These are phyloP conservation scores for Drosophila hydei DNA, from an alignment of 1,140 invertebrate species.

Conservation along the genomic window DNA sequence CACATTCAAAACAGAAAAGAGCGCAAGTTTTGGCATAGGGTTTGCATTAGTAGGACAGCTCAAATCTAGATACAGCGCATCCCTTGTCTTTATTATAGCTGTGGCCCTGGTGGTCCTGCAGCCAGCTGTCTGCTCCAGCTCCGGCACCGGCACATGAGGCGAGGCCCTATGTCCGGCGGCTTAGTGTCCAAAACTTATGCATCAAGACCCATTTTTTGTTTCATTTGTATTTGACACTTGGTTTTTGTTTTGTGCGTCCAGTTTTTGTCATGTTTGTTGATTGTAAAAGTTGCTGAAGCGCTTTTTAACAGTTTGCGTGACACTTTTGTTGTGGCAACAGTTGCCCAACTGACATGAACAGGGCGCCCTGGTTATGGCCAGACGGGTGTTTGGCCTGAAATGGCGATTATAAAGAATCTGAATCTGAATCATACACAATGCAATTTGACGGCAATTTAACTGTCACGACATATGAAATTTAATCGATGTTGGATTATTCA, in stretches of 20 bases:
- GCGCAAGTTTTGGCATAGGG: not conserved
- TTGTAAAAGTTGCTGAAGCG: slow-evolving; percentile 79
- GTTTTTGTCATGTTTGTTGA: slow-evolving; percentile 81
- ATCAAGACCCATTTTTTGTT: slow-evolving; percentile 51
- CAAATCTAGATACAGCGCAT: not conserved
- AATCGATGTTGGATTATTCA: slow-evolving; percentile 35
- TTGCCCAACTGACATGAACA: slow-evolving; percentile 32
- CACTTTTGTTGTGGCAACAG: slow-evolving; percentile 50
- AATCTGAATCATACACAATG: slow-evolving; percentile 47
- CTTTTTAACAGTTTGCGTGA: slow-evolving; percentile 79
- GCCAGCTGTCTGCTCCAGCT: slow-evolving; percentile 46
- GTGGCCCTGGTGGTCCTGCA: slow-evolving; percentile 42
- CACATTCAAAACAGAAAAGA: too few relatives aligned
- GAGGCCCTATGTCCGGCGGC: slow-evolving; percentile 7
- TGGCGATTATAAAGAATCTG: slow-evolving; percentile 17
- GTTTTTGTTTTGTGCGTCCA: slow-evolving; percentile 59
- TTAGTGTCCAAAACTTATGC: slow-evolving; percentile 55
- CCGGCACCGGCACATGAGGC: not conserved
- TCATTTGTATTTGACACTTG: slow-evolving; percentile 70
- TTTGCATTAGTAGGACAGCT: not conserved
- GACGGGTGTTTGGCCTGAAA: slow-evolving; percentile 6
- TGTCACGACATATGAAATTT: slow-evolving; percentile 34
- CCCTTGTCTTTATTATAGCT: slow-evolving; percentile 37
- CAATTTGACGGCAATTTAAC: slow-evolving; percentile 70
- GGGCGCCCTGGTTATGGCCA: slow-evolving; percentile 5